Percentiles rank a stretch among this genome's conserved stretches.
These are phyloP conservation scores for Danaus plexippus DNA, from an alignment of 1,140 invertebrate species.

Conservation along the genomic window DNA sequence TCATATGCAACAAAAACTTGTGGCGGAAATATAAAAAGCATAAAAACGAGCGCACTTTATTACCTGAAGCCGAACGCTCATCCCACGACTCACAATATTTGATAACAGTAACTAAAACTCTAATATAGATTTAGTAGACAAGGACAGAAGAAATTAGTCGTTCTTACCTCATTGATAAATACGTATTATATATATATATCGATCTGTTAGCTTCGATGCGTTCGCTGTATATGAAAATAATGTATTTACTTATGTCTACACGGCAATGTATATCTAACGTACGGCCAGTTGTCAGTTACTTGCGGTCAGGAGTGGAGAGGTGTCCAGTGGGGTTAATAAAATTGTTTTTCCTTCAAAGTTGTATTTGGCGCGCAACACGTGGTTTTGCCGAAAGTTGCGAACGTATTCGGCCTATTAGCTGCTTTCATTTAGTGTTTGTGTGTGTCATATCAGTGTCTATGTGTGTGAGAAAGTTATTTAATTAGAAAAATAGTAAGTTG, in stretches of 20 bases:
- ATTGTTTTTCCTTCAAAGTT: slow-evolving; percentile 34
- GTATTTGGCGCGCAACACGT: slow-evolving; percentile 37
- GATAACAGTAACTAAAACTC: slow-evolving; percentile 8
- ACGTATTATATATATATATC: slow-evolving; percentile 44
- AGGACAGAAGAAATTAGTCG: slow-evolving; percentile 22
- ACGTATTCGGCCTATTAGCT: slow-evolving; percentile 31
- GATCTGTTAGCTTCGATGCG: slow-evolving; percentile 43
- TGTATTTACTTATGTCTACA: slow-evolving; percentile 50
- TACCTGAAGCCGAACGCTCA: slow-evolving; percentile 6
- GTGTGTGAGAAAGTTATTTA: too few relatives aligned
- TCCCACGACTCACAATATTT: background rate
- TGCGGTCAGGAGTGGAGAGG: slow-evolving; percentile 48
- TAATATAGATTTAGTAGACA: slow-evolving; percentile 5
- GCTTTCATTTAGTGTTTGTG: slow-evolving; percentile 14
- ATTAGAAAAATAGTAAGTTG: too few relatives aligned
- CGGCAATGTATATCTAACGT: slow-evolving; percentile 43
- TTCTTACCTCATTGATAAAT: slow-evolving; percentile 42
- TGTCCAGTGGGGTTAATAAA: slow-evolving; percentile 35
- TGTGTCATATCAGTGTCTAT: slow-evolving; percentile 27
- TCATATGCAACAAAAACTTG: slow-evolving; percentile 3
- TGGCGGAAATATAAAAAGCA: slow-evolving; percentile 3
- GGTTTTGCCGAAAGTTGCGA: slow-evolving; percentile 31
- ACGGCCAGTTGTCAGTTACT: slow-evolving; percentile 59
- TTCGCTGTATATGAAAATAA: slow-evolving; percentile 58
- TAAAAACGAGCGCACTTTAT: slow-evolving; percentile 11